phyloP scores from a whole-genome alignment of 2,888 invertebrate genomes.

The Catocala nupta region DNA sequence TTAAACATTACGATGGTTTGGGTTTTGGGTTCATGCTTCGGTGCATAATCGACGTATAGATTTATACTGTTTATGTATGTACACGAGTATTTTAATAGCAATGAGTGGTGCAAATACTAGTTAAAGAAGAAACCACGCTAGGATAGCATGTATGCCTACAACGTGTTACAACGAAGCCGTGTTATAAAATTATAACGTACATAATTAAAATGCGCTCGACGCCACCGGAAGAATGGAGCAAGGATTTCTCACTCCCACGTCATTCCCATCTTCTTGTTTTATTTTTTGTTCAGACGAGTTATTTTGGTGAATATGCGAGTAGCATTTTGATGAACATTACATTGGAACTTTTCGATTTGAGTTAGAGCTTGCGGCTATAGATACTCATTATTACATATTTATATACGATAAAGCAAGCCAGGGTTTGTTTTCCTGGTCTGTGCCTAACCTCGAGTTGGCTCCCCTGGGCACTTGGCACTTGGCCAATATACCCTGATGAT shows the following conservation, averaged over 20 bases:
- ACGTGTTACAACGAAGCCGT: constrained; percentile 33
- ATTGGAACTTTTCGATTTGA: constrained; percentile 7
- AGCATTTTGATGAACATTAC: constrained; percentile 13
- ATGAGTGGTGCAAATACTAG: constrained; percentile 4
- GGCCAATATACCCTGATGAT: constrained; percentile 72
- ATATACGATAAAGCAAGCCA: constrained; percentile 56
- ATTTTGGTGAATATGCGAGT: constrained; percentile 14
- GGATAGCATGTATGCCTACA: constrained; percentile 28
- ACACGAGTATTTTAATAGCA: too few species aligned
- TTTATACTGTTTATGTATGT: too few species aligned
- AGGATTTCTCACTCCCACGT: constrained; percentile 24
- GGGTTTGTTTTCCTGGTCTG: constrained; percentile 62
- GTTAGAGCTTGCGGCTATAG: constrained; percentile 45
- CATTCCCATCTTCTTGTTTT: constrained; percentile 29
- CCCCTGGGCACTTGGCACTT: constrained; percentile 60
- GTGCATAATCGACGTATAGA: too few species aligned
- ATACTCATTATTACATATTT: constrained; percentile 51
- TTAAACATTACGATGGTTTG: too few species aligned
- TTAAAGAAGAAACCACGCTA: constrained; percentile 22
- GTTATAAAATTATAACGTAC: constrained; percentile 34
- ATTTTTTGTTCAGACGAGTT: constrained; percentile 12
- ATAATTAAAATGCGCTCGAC: constrained; percentile 34
- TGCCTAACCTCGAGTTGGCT: constrained; percentile 67
- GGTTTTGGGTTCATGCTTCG: too few species aligned
- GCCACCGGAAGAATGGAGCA: constrained; percentile 20